These are phyloP conservation scores for Myzus persicae DNA, from an alignment of 1,140 invertebrate genomes.

Conservation along the genomic window DNA sequence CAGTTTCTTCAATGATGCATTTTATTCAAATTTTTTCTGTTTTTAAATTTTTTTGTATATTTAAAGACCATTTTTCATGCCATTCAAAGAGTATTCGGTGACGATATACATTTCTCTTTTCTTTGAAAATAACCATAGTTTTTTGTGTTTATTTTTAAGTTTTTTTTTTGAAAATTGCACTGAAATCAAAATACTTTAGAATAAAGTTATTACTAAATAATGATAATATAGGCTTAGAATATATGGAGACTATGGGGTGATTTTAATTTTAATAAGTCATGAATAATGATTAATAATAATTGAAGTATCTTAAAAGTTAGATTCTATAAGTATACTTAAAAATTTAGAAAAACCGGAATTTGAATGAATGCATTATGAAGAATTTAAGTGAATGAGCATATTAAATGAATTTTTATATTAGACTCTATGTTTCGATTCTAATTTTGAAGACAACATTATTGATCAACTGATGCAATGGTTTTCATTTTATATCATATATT, in stretches of 20 bases:
- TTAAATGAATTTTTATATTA: neutral
- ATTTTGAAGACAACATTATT: neutral
- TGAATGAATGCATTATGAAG: neutral
- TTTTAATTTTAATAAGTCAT: no score
- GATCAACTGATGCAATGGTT: neutral
- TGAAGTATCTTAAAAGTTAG: neutral
- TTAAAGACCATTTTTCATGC: neutral
- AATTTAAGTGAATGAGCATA: neutral
- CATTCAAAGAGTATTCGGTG: neutral
- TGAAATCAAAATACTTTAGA: no score
- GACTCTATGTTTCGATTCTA: neutral
- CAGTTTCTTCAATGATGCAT: no score
- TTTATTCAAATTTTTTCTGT: neutral
- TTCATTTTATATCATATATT: neutral
- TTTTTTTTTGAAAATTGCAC: no score
- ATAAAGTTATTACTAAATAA: no score
- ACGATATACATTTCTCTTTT: no score
- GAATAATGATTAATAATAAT: no score
- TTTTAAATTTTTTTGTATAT: neutral
- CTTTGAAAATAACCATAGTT: no score
- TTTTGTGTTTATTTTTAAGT: no score
- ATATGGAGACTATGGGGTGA: no score
- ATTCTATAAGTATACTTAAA: neutral
- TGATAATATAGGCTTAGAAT: no score
- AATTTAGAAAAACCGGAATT: neutral